Evolutionary conservation across 2,797 vertebrate species (phyloP).

Genomic region (Serranus cabrilla): DNA sequence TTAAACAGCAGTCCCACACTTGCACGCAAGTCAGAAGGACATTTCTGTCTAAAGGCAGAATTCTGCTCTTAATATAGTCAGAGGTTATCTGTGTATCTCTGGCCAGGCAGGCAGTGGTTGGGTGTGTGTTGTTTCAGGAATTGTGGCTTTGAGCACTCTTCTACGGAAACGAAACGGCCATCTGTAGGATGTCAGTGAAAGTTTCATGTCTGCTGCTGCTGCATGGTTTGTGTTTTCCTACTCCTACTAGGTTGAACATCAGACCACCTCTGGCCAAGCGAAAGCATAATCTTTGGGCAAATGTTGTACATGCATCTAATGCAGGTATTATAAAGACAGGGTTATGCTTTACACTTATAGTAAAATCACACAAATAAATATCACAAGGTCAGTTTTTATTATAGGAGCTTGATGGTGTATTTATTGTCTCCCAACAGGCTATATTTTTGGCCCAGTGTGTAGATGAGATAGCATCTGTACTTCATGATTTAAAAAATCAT

Average conservation of each 20-base stretch:
- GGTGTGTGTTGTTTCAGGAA: background rate
- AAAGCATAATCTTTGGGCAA: background rate
- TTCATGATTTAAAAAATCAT: background rate
- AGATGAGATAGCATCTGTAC: background rate
- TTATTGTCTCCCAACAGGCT: background rate
- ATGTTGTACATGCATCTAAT: background rate
- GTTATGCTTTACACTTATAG: slow-evolving; percentile 11
- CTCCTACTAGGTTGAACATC: slow-evolving; percentile 16
- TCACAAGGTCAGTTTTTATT: background rate
- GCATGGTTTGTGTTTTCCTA: slow-evolving; percentile 37
- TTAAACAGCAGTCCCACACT: background rate
- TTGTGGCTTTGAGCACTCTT: slow-evolving; percentile 16
- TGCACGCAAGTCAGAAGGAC: background rate
- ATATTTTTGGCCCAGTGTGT: background rate
- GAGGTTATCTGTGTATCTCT: background rate
- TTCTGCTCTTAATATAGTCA: background rate
- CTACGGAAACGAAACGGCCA: slow-evolving; percentile 35
- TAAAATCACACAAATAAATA: no score
- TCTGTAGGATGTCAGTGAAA: slow-evolving; percentile 47
- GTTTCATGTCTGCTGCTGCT: slow-evolving; percentile 30
- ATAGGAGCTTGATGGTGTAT: background rate
- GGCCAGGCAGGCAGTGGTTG: background rate
- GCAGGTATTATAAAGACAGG: background rate
- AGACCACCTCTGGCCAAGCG: background rate
- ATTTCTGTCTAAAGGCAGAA: background rate